Evolutionary conservation across 53 echinoderm and acorn worm species (phyloP).

Genomic region (Holothuria scabra): DNA sequence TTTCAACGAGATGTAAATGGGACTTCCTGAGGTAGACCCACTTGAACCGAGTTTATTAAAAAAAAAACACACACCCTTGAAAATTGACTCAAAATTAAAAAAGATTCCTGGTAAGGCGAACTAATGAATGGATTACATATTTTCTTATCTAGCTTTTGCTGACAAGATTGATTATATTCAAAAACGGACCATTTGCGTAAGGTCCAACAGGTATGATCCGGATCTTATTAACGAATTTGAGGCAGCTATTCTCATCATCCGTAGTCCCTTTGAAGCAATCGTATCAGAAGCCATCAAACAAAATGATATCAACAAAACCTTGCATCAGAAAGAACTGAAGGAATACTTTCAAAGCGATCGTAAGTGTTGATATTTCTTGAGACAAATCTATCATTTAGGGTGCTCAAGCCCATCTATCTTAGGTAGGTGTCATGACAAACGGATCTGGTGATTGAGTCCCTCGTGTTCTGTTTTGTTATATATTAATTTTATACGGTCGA

Average conservation of each 20-base stretch:
- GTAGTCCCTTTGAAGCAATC: conserved; percentile 49
- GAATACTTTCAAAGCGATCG: not conserved
- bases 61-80: too few species aligned
- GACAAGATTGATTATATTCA: conserved; percentile 27
- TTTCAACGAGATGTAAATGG: too few species aligned
- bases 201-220: conserved; percentile 49
- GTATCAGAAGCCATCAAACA: conserved; percentile 31
- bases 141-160: not conserved
- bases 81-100: too few species aligned
- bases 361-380: not conserved
- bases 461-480: too few species aligned
- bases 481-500: too few species aligned
- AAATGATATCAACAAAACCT: not conserved
- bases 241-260: conserved; percentile 44
- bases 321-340: not conserved
- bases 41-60: too few species aligned
- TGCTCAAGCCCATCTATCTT: too few species aligned
- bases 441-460: too few species aligned
- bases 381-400: not conserved
- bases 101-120: too few species aligned
- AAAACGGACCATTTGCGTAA: conserved; percentile 36
- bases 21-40: too few species aligned
- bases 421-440: too few species aligned
- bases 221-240: conserved; percentile 54
- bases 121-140: not conserved